Evolutionary conservation across 92 coral and sea anemone species (phyloP), one percentile per base, ranked within the genome.

Genomic region (Pocillopora grandis): DNA sequence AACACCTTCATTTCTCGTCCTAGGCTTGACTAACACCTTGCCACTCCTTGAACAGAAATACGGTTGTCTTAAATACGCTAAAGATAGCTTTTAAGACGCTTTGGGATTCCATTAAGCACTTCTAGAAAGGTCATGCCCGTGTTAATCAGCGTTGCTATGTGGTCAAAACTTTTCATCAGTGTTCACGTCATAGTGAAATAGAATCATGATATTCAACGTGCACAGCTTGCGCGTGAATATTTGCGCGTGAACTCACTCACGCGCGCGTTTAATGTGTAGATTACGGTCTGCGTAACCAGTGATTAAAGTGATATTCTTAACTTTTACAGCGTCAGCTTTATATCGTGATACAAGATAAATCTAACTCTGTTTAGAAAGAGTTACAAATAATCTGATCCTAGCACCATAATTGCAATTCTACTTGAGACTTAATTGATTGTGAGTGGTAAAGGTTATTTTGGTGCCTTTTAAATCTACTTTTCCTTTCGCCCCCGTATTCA

Each of bases 171-270:
- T 80, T 69, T 70, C 77, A 35, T 70, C 77, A 49, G 31, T 69
- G 12, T 35, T 56, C 21, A 36, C 85, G 85, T 80, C 85, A 80
- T 57, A 80, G 23, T 55, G 57, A 71, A 35, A 69, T 17, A 14
- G 76, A 69, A 58, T 58, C 72, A 7, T 3, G 52, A 42, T 42
- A 42, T 42, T 42, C 5, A 42, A 42, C 52, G 52, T 42, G 52
- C 52, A 42, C 52, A 42, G 52, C 52, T 42, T 42, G 58, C 85
- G 67, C 72, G 67, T 36, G 17, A 8, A 15, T 65, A 66, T 70
- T 15, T 31, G 27, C 42, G 49, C 49, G 48, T 4, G 42, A 48
- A 79, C 57, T 48, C 83, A 37, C 66, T 14, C 64, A 18, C 76
- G 21, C 61, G 66, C 77, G 15, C 67, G 31, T 27, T 79, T 12